Evolutionary conservation across 2,113 vertebrate genomes (phyloP).

Genomic region (Macheiramphus alcinus): DNA sequence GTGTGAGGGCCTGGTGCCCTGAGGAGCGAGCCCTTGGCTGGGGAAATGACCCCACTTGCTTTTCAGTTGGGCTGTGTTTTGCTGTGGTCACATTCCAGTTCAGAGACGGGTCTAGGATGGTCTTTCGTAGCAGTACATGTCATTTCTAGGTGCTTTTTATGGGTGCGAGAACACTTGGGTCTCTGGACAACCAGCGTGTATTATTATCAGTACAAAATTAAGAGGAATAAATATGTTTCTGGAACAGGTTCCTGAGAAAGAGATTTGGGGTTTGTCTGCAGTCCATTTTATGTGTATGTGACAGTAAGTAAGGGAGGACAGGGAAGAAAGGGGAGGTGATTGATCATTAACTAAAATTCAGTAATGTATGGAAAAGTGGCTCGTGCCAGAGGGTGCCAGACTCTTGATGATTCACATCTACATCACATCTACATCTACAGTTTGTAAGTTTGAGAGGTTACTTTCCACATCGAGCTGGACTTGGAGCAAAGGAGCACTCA

Average conservation of each 20-base stretch:
- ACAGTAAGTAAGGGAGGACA: not conserved
- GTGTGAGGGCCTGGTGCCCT: too few species aligned
- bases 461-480: not conserved
- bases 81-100: not conserved
- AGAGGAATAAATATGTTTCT: not conserved
- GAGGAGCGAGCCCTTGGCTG: not conserved
- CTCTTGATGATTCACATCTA: not conserved
- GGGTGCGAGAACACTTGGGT: not conserved
- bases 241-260: not conserved
- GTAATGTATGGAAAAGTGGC: fast-evolving
- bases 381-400: fast-evolving
- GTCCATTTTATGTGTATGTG: not conserved
- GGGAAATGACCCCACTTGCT: too few species aligned
- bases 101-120: not conserved
- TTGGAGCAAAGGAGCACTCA: not conserved
- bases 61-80: not conserved
- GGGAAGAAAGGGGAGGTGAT: not conserved
- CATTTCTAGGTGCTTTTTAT: not conserved
- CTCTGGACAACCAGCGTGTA: fast-evolving
- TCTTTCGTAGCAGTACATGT: fast-evolving
- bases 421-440: not conserved
- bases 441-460: not conserved
- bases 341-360: not conserved
- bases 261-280: not conserved
- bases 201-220: not conserved